These are phyloP conservation scores for Tauraco erythrolophus DNA, from an alignment of 2,113 vertebrate genomes.

Conservation along the genomic window DNA sequence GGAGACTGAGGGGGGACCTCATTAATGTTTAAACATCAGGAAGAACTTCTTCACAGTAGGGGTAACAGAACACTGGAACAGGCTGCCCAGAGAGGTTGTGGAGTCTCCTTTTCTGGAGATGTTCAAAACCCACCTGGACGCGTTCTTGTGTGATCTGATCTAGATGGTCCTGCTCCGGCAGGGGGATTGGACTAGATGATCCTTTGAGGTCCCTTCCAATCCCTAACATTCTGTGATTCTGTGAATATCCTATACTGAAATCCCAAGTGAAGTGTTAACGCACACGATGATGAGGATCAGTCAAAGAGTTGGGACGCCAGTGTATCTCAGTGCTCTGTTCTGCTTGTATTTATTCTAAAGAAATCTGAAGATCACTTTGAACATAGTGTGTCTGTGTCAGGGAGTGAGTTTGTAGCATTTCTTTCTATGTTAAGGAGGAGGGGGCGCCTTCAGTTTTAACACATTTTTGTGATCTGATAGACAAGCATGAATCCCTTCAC, in stretches of 20 bases:
- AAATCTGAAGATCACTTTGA: background rate
- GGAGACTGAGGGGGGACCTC: no score
- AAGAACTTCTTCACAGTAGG: no score
- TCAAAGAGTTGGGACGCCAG: background rate
- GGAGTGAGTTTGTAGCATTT: background rate
- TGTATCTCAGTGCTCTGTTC: background rate
- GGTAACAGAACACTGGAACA: no score
- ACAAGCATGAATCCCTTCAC: background rate
- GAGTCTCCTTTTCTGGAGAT: no score
- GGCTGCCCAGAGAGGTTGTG: no score
- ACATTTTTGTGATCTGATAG: background rate
- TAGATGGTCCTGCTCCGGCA: no score
- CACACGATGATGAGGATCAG: background rate
- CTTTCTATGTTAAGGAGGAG: background rate
- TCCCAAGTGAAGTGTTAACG: background rate
- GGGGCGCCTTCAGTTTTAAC: background rate
- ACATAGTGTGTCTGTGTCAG: background rate
- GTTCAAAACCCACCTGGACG: no score
- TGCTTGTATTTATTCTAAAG: background rate
- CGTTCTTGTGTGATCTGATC: no score
- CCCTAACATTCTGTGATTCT: no score
- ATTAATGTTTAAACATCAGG: no score
- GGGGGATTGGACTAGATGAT: no score
- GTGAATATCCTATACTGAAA: background rate
- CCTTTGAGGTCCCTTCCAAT: no score